A percentile compares a stretch with the other conserved stretches of the same genome.
Conservation (phyloP, 1,140 invertebrate species). For the Plutomurus gul region DNA sequence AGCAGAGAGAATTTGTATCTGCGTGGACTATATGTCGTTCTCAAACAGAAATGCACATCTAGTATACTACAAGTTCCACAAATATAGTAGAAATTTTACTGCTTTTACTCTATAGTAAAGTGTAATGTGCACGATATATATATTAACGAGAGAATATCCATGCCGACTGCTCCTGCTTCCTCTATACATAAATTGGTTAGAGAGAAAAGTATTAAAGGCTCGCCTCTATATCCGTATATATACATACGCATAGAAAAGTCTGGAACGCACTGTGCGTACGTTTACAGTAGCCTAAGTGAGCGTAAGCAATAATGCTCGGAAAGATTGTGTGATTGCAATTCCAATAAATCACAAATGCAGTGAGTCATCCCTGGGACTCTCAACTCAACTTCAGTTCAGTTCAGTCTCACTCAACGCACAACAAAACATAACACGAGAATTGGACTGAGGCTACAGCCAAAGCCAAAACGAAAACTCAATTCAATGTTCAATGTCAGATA, state of each 20-base stretch:
- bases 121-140: no score
- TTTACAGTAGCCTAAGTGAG: conserved; percentile 19
- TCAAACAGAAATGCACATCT: neutral
- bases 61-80: no score
- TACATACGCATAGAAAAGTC: neutral
- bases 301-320: conserved; percentile 36
- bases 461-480: conserved; percentile 16
- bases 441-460: neutral
- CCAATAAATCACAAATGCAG: conserved; percentile 52
- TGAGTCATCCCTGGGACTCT: conserved; percentile 45
- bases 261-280: conserved; percentile 4
- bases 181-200: no score
- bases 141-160: no score
- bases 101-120: no score
- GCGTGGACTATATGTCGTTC: neutral
- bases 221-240: no score
- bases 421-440: conserved; percentile 7
- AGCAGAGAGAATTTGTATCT: neutral
- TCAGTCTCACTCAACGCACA: conserved; percentile 18
- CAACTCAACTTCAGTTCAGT: conserved; percentile 8
- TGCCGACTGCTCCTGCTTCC: no score
- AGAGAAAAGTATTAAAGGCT: no score
- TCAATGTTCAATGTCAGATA: conserved; percentile 21
- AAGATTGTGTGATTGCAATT: conserved; percentile 50
- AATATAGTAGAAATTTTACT: no score